These are phyloP conservation scores for Galagoides demidoff DNA, from an alignment of 2,797 vertebrate species.

Conservation along the genomic window DNA sequence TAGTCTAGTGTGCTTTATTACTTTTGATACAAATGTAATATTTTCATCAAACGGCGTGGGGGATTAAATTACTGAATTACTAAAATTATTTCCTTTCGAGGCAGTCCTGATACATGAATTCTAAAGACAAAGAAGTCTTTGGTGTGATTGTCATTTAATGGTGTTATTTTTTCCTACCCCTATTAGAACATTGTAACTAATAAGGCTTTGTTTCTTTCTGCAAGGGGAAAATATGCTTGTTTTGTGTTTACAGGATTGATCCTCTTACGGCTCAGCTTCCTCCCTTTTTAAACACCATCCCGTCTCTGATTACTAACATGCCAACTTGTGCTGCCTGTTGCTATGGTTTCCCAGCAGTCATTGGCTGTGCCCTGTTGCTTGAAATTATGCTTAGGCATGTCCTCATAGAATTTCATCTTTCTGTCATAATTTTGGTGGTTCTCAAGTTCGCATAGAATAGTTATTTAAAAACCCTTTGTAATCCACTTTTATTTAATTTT, in stretches of 20 bases:
- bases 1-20: background rate
- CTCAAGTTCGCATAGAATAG: constrained; percentile 42
- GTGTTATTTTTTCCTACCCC: background rate
- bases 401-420: constrained; percentile 66
- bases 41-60: background rate
- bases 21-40: background rate
- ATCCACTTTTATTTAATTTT: constrained; percentile 22
- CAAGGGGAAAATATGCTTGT: background rate
- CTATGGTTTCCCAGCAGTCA: constrained; percentile 74
- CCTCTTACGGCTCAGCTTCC: background rate
- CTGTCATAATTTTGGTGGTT: constrained; percentile 37
- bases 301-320: constrained; percentile 20
- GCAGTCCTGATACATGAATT: background rate
- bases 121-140: background rate
- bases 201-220: background rate
- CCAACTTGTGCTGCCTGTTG: constrained; percentile 65
- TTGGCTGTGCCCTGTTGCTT: constrained; percentile 59
- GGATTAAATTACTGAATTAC: background rate
- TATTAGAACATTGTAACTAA: background rate
- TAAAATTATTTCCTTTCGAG: background rate
- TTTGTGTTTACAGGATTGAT: constrained; percentile 12
- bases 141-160: background rate
- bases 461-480: constrained; percentile 14
- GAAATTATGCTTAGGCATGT: constrained; percentile 68
- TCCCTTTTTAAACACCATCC: background rate